Conservation (phyloP, 2,888 invertebrate species). For the Drosophila setosimentum region DNA sequence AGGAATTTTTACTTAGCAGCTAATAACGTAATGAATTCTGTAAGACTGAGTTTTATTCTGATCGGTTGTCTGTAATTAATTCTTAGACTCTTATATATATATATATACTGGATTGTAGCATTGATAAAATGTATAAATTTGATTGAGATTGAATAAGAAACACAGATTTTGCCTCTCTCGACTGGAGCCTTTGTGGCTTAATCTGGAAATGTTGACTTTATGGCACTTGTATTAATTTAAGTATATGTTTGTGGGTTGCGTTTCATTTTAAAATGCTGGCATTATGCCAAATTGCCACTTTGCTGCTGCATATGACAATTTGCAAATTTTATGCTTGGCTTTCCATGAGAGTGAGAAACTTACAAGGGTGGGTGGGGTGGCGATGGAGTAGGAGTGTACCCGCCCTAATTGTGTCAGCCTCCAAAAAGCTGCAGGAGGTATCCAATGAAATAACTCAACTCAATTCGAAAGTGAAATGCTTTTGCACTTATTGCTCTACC, state of each 20-base stretch:
- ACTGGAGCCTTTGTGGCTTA: not conserved
- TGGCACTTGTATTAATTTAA: not conserved
- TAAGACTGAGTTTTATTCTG: not conserved
- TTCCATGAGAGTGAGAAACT: slow-evolving; percentile 44
- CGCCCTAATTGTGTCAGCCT: slow-evolving; percentile 50
- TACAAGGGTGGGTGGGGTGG: not conserved
- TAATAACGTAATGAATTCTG: not conserved
- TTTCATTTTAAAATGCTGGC: slow-evolving; percentile 10
- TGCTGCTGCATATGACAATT: slow-evolving; percentile 24
- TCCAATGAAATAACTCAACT: slow-evolving; percentile 14
- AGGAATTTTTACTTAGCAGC: not conserved
- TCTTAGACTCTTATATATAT: not conserved
- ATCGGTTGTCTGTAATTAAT: not conserved
- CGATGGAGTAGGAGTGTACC: not conserved
- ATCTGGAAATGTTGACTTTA: slow-evolving; percentile 1
- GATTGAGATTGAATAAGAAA: not conserved
- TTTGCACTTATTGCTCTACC: slow-evolving; percentile 53
- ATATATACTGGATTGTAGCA: not conserved
- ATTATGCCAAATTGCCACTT: slow-evolving; percentile 22
- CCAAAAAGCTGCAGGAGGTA: not conserved
- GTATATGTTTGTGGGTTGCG: slow-evolving; percentile 11
- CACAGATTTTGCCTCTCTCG: not conserved
- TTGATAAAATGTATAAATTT: not conserved
- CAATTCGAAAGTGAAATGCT: slow-evolving; percentile 60
- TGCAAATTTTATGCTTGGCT: not conserved